Evolutionary conservation across 2,888 invertebrate species (phyloP), one percentile per base, ranked within the genome.

Genomic region (Aleiodes leptofemur): DNA sequence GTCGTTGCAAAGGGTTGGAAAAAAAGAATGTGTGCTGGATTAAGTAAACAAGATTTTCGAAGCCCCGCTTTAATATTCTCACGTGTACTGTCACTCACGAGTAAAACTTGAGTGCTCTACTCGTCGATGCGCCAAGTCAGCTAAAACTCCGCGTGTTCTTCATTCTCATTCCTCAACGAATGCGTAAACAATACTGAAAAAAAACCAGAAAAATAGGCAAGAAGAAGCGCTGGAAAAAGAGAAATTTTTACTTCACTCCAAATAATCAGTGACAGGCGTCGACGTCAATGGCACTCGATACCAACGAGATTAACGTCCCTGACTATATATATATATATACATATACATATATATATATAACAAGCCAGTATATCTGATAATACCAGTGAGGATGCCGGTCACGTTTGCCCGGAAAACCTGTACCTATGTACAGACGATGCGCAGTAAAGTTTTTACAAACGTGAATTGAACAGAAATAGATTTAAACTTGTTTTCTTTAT

Each of bases 21-120:
- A 69, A 34, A 38, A 61, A 16, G n/a, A 61, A 73, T 38, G 64
- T 56, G 72, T 73, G 74, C n/a, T 50, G 80, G 84, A 84, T 86
- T 86, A 82, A 74, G 80, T 83, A 86, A 86, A 86, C 81, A 81
- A 80, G 85, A 85, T 86, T 82, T 72, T 61, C 77, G 83, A 79
- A 79, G 79, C 79, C 64, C 76, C 76, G 64, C 38, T 79, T 79
- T 75, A 69, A 50, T 76, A 79, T 73, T 72, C 69, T 76, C 76
- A 69, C 61, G 56, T 57, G 59, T 74, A 68, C 61, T 71, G 69
- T 66, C 66, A 64, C 68, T 68, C 76, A 53, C 68, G 16, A 59
- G 53, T 69, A 59, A 53, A 64, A 13, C n/a, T 31, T 23, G 29
- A 23, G 48, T 8, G 48, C 8, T 23, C 31, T 69, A 77, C n/a